Percentiles rank a stretch among this genome's conserved stretches.
Evolutionary conservation across 2,797 vertebrate genomes (phyloP).

Genomic region (Dallia pectoralis): DNA sequence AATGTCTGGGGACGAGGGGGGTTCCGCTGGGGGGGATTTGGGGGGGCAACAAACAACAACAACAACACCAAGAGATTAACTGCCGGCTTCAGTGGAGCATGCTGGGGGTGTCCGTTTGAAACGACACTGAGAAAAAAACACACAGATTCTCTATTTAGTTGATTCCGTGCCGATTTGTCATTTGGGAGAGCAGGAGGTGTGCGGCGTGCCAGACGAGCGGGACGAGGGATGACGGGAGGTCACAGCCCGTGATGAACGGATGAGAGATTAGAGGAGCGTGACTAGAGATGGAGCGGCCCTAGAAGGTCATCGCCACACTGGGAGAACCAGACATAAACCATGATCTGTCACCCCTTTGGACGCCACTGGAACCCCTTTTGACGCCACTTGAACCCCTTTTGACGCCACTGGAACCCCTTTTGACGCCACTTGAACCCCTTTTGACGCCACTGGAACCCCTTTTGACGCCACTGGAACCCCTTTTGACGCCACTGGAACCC

Average conservation of each 20-base stretch:
- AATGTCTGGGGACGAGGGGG: conserved; percentile 31
- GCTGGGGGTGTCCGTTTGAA: conserved; percentile 41
- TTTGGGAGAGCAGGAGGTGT: conserved; percentile 7
- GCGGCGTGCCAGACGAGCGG: conserved; percentile 9
- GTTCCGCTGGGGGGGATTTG: conserved; percentile 35
- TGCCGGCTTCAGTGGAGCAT: conserved; percentile 46
- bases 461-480: too few species aligned
- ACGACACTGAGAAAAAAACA: conserved; percentile 45
- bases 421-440: too few species aligned
- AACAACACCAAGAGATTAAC: conserved; percentile 65
- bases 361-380: too few species aligned
- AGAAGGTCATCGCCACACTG: conserved; percentile 23
- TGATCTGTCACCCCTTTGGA: conserved; percentile 40
- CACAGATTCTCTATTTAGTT: conserved; percentile 10
- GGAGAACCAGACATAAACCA: conserved; percentile 36
- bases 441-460: too few species aligned
- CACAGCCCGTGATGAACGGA: conserved; percentile 7
- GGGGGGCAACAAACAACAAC: conserved; percentile 40
- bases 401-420: too few species aligned
- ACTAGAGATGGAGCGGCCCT: not conserved
- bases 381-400: too few species aligned
- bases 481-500: too few species aligned
- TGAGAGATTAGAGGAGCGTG: conserved; percentile 27
- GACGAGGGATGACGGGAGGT: not conserved
- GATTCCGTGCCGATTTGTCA: too few species aligned